Percentiles rank a stretch among this genome's conserved stretches.
Evolutionary conservation across 2,888 invertebrate species (phyloP).

Genomic region (Andrena trimmerana): DNA sequence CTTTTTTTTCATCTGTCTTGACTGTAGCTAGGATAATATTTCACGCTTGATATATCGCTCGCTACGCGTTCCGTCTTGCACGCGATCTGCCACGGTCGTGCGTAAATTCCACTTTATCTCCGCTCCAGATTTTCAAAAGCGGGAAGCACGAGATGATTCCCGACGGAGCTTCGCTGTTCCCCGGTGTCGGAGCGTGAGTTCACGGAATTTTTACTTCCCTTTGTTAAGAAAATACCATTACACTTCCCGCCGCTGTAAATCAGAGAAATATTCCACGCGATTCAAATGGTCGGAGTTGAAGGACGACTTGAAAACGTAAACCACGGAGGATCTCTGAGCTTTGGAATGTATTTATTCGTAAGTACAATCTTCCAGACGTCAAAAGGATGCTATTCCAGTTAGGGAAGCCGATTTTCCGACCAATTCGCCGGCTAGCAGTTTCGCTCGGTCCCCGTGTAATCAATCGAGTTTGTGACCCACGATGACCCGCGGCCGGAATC

Average conservation of each 20-base stretch:
- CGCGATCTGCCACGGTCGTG: constrained; percentile 26
- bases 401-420: constrained; percentile 8
- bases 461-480: background rate
- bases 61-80: constrained; percentile 17
- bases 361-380: background rate
- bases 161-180: background rate
- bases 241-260: too few relatives aligned
- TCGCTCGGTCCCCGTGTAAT: background rate
- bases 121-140: constrained; percentile 27
- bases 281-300: too few relatives aligned
- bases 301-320: too few relatives aligned
- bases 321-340: too few relatives aligned
- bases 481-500: background rate
- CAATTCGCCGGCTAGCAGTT: background rate
- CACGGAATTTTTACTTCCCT: background rate
- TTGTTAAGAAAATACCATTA: too few relatives aligned
- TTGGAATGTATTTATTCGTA: background rate
- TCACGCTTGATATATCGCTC: constrained; percentile 37
- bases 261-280: too few relatives aligned
- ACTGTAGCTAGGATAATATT: constrained; percentile 7
- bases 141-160: constrained; percentile 15
- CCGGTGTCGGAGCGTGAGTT: background rate
- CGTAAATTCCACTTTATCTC: constrained; percentile 43
- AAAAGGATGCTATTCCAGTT: background rate
- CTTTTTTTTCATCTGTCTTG: background rate